Evolutionary conservation across 2,888 invertebrate species (phyloP).

Genomic region (Oasisia sp.): DNA sequence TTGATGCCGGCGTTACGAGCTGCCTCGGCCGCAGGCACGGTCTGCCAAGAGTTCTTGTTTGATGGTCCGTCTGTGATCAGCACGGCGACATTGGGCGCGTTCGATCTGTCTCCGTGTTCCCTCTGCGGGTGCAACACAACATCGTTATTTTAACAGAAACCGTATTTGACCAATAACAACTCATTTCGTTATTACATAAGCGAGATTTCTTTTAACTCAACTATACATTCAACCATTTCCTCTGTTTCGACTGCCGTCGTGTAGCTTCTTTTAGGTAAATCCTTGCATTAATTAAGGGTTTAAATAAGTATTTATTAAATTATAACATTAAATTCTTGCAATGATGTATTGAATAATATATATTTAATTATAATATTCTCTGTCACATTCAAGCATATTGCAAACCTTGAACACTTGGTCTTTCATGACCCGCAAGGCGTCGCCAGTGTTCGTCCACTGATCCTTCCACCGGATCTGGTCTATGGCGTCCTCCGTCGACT

Average conservation of each 20-base stretch:
- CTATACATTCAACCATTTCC: too few species aligned
- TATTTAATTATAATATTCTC: not conserved
- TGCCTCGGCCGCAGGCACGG: not conserved
- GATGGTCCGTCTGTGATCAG: constrained; percentile 21
- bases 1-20: not conserved
- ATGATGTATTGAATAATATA: too few species aligned
- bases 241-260: too few species aligned
- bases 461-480: not conserved
- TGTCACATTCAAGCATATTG: not conserved
- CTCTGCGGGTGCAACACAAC: not conserved
- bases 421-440: constrained; percentile 13
- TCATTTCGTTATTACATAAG: too few species aligned
- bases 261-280: too few species aligned
- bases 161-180: too few species aligned
- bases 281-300: too few species aligned
- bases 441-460: constrained; percentile 23
- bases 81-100: constrained; percentile 17
- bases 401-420: not conserved
- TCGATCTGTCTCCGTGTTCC: not conserved
- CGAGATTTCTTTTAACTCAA: too few species aligned
- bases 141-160: not conserved
- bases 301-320: too few species aligned
- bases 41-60: not conserved
- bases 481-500: not conserved
- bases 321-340: too few species aligned